Evolutionary conservation across 1,140 invertebrate species (phyloP).

Genomic region (Ptiloglossa arizonensis): DNA sequence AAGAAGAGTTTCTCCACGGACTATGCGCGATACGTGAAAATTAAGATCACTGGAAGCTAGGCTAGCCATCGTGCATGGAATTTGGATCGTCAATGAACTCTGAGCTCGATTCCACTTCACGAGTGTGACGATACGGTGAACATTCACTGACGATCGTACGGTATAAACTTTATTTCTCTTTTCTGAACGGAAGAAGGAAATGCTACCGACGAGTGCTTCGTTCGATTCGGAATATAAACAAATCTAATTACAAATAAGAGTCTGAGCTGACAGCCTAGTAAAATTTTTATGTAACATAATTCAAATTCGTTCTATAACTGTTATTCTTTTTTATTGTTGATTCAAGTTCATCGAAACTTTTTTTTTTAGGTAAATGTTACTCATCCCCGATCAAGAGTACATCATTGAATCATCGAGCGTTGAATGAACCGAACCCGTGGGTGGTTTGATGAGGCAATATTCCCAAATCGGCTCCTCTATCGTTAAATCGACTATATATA

Average conservation of each 20-base stretch:
- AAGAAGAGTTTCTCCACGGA: conserved; percentile 19
- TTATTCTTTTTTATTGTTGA: no score
- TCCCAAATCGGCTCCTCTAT: neutral
- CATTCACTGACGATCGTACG: neutral
- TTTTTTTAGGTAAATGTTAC: no score
- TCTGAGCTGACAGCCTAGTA: no score
- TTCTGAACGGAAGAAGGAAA: no score
- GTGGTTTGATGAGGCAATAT: neutral
- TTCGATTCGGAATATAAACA: no score
- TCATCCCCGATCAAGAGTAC: no score
- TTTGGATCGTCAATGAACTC: conserved; percentile 1
- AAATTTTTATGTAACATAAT: no score
- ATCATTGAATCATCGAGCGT: neutral
- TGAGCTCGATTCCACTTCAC: neutral
- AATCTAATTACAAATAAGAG: no score
- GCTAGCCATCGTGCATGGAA: neutral
- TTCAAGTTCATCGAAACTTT: no score
- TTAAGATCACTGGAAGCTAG: conserved; percentile 1
- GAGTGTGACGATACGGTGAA: neutral
- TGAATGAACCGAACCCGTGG: neutral
- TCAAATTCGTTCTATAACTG: no score
- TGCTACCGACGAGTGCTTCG: no score
- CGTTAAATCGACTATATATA: neutral
- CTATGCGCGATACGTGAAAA: neutral
- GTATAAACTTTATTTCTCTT: neutral